Evolutionary conservation across 1,140 invertebrate species (phyloP), one percentile per base, ranked within the genome.

Genomic region (Pissodes strobi): DNA sequence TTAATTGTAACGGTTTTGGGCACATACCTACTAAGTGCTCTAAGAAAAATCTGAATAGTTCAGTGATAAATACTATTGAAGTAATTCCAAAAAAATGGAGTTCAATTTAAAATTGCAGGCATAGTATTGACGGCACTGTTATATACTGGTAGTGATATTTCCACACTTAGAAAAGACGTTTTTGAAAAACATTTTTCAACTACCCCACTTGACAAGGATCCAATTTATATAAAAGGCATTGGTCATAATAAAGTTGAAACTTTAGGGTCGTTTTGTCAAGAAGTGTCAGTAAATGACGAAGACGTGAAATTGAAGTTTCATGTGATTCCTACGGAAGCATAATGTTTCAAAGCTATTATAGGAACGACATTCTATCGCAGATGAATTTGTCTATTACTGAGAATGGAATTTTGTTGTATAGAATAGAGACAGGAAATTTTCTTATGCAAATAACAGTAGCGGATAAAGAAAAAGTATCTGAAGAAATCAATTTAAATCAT

Each of bases 61-160:
- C 1, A 19, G 0, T 12, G 0, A 25, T 19, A 2, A 58, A 58
- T 27, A 43, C n/a, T 6, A 58, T 60, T 2, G 41, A 60, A 22
- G 27, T 37, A 34, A 19, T 21, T 8, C 37, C 25, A 49, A 19
- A 34, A n/a, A 18, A 39, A 21, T n/a, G 43, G n/a, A n/a, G 37
- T 34, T 4, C 9, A 15, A 8, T 8, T 58, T 25, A 27, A 10
- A 6, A 45, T 56, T 9, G 10, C 41, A 10, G 34, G 17, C 39
- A 19, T 56, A 17, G 6, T 17, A n/a, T 39, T 41, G n/a, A 52
- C n/a, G 2, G 59, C 59, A 38, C 17, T 62, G 13, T 39, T 62
- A 23, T 48, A 62, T 39, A 60, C 57, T 18, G 59, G 59, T 8
- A 52, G 59, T 27, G 34, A 22, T 25, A 21, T 53, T 13, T 53